Conservation (phyloP, 2,797 vertebrate genomes). For the Eupleurogrammus muticus region DNA sequence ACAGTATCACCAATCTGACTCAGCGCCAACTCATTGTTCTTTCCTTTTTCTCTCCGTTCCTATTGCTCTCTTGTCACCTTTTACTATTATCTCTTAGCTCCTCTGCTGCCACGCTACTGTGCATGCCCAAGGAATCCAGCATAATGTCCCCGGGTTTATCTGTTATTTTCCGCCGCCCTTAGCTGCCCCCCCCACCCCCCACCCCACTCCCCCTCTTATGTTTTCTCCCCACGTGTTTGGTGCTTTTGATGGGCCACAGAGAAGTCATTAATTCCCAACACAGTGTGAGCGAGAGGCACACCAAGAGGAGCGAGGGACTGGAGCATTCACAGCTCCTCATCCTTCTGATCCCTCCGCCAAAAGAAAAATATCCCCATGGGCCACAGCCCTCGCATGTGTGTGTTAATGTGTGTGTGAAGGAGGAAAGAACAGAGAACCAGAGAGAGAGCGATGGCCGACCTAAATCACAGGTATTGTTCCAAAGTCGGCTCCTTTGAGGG, state of each 20-base stretch:
- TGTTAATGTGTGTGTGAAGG: not conserved
- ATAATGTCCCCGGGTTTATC: conserved; percentile 59
- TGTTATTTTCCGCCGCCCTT: conserved; percentile 55
- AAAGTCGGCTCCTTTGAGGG: conserved; percentile 57
- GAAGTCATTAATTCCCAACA: conserved; percentile 78
- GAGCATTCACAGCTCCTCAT: conserved; percentile 74
- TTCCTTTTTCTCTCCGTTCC: conserved; percentile 50
- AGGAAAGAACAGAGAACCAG: not conserved
- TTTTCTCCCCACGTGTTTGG: conserved; percentile 64
- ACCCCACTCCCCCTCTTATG: conserved; percentile 51
- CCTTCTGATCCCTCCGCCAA: conserved; percentile 78
- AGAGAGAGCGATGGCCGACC: conserved; percentile 49
- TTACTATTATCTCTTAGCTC: conserved; percentile 53
- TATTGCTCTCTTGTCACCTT: conserved; percentile 69
- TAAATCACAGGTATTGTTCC: conserved; percentile 71
- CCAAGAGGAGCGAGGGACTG: conserved; percentile 69
- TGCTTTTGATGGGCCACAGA: conserved; percentile 73
- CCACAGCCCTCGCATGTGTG: conserved; percentile 49
- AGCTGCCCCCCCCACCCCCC: conserved; percentile 26
- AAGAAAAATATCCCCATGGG: conserved; percentile 76
- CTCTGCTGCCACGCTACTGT: conserved; percentile 40
- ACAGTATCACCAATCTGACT: conserved; percentile 76
- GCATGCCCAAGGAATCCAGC: conserved; percentile 52
- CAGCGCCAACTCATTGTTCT: conserved; percentile 75
- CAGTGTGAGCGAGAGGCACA: conserved; percentile 67